phyloP scores from a whole-genome alignment of 2,888 invertebrate genomes.

The Drosophila sordidula region DNA sequence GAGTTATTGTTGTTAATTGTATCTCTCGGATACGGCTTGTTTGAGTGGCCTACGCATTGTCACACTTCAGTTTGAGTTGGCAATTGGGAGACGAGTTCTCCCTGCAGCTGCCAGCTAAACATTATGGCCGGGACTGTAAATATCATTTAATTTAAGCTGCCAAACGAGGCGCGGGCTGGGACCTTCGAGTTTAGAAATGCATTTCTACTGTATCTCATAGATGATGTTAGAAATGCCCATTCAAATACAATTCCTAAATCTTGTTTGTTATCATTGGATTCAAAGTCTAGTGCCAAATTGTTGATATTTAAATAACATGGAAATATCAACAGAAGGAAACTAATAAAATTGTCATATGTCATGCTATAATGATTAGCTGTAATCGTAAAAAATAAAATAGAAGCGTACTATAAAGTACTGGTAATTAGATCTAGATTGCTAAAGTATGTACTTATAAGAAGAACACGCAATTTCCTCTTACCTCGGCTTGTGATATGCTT shows the following conservation, averaged over 20 bases:
- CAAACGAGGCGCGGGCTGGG: neutral
- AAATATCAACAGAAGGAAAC: neutral
- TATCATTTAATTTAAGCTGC: neutral
- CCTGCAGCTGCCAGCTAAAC: slow-evolving; percentile 33
- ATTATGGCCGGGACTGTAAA: neutral
- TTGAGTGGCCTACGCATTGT: slow-evolving; percentile 64
- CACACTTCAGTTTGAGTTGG: slow-evolving; percentile 64
- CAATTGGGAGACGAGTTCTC: slow-evolving; percentile 10
- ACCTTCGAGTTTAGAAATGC: neutral
- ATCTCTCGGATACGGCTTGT: slow-evolving; percentile 48
- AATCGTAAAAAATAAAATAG: slow-evolving; percentile 23
- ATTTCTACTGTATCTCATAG: neutral
- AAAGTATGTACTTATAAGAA: slow-evolving; percentile 35
- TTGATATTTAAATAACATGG: neutral
- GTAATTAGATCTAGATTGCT: slow-evolving; percentile 51
- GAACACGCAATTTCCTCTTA: slow-evolving; percentile 32
- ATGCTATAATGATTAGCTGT: slow-evolving; percentile 10
- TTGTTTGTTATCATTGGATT: neutral
- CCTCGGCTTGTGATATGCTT: neutral
- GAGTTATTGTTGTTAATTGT: slow-evolving; percentile 66
- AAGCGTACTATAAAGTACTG: slow-evolving; percentile 18
- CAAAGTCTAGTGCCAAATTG: too few relatives aligned
- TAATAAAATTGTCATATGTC: slow-evolving; percentile 7
- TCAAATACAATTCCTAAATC: too few relatives aligned
- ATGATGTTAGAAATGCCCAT: too few relatives aligned